Evolutionary conservation across 1,140 invertebrate genomes (phyloP), one percentile per base, ranked within the genome.

Genomic region (Drosophila punjabiensis): DNA sequence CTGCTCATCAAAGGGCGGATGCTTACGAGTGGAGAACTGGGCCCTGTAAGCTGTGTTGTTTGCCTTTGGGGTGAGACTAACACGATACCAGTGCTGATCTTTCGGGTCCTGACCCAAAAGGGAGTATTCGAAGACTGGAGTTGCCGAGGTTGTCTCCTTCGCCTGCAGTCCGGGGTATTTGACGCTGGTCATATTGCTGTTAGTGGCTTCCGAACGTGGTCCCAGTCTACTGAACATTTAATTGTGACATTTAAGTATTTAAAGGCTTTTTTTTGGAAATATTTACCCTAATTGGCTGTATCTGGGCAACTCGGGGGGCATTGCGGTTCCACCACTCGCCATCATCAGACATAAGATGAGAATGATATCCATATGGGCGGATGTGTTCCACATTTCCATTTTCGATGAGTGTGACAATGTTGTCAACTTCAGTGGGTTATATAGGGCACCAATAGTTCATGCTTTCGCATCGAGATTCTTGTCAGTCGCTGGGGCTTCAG

Each of bases 61-160:
- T 5, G 33, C 50, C 39, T 73, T 80, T 2, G 85, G 61, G 3
- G 75, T 90, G 4, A 89, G 56, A 13, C 86, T 82, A 5, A 89
- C 82, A 1, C 85, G 82, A 65, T 76, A 89, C 85, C 85, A 89
- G 20, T 76, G 70, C 67, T 89, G 85, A 80, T 89, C 85, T 10
- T 73, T 41, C 9, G 86, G 82, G 48, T 89, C 85, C 48, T 89
- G 64, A 18, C 86, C 85, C 4, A 89, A 43, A 13, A 90, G 28
- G 0, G 85, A 67, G 16, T 89, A 89, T 11, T 89, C 85, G 35
- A 89, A 89, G 5, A 79, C 66, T 7, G 80, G 58, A 10, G 60
- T 9, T 1, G 48, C n/a, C 1, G 48, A 9, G 8, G 69, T 33
- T n/a, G 43, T 50, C 3, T 30, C 24, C 1, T 45, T n/a, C 6